Percentiles rank a stretch among this genome's conserved stretches.
These are phyloP conservation scores for Hemibagrus wyckioides DNA, from an alignment of 2,113 vertebrate species.

Conservation along the genomic window DNA sequence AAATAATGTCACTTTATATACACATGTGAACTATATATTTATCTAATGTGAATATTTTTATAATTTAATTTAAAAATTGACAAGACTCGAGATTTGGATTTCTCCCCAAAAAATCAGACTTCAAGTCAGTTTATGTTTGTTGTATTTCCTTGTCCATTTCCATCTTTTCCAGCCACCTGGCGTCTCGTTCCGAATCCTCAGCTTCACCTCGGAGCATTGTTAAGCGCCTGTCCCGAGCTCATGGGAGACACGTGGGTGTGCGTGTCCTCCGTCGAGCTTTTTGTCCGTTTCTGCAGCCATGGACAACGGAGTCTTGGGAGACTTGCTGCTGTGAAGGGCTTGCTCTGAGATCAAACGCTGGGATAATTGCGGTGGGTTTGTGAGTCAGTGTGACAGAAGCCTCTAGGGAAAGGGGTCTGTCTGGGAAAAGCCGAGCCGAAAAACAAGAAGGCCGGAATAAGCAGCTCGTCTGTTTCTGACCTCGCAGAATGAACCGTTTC, in stretches of 20 bases:
- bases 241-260: background rate
- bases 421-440: background rate
- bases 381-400: slow-evolving; percentile 1
- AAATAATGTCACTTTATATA: too few relatives aligned
- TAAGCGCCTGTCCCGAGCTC: background rate
- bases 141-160: background rate
- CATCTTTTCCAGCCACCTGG: background rate
- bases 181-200: background rate
- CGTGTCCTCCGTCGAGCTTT: background rate
- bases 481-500: background rate
- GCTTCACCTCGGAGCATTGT: background rate
- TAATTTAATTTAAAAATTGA: too few relatives aligned
- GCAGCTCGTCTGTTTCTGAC: background rate
- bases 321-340: slow-evolving; percentile 7
- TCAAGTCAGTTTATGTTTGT: background rate
- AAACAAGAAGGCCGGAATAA: background rate
- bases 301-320: slow-evolving; percentile 23
- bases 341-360: slow-evolving; percentile 39
- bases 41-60: too few relatives aligned
- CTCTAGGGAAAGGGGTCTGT: slow-evolving; percentile 12
- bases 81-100: too few relatives aligned
- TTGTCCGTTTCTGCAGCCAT: slow-evolving; percentile 26
- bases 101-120: background rate
- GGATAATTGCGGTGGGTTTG: slow-evolving; percentile 16
- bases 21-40: too few relatives aligned